Percentiles rank a stretch among this genome's conserved stretches.
Evolutionary conservation across 1,140 invertebrate genomes (phyloP).

Genomic region (Heliothis subflexa): DNA sequence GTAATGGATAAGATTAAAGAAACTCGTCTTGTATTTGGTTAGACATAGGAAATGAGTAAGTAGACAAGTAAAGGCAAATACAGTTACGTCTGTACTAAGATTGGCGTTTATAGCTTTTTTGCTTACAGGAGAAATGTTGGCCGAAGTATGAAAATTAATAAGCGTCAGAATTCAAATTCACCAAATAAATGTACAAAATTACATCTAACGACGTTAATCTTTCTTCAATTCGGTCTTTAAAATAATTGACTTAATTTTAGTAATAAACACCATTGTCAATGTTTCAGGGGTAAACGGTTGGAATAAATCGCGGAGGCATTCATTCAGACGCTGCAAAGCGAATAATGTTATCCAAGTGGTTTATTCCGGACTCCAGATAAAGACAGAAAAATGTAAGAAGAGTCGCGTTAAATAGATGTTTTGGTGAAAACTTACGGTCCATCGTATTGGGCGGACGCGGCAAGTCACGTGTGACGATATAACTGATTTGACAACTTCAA

Average conservation of each 20-base stretch:
- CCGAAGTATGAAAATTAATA: too few species aligned
- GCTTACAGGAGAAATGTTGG: too few species aligned
- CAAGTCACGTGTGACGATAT: background rate
- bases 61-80: too few species aligned
- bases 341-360: conserved; percentile 40
- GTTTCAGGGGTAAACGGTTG: background rate
- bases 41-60: too few species aligned
- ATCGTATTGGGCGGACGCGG: background rate
- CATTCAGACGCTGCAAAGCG: conserved; percentile 11
- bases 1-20: too few species aligned
- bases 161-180: too few species aligned
- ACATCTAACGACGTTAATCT: background rate
- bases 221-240: background rate
- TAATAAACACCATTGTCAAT: background rate
- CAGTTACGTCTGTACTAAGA: too few species aligned
- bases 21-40: too few species aligned
- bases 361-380: conserved; percentile 30
- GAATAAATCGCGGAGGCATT: conserved; percentile 12
- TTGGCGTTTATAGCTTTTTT: too few species aligned
- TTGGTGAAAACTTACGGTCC: conserved; percentile 9
- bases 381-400: conserved; percentile 39
- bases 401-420: conserved; percentile 29
- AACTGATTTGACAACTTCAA: background rate
- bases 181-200: too few species aligned
- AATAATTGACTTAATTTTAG: background rate